These are phyloP conservation scores for Hydra vulgaris DNA, from an alignment of 30 jellyfish, hydroid and myxozoan species.

Conservation along the genomic window DNA sequence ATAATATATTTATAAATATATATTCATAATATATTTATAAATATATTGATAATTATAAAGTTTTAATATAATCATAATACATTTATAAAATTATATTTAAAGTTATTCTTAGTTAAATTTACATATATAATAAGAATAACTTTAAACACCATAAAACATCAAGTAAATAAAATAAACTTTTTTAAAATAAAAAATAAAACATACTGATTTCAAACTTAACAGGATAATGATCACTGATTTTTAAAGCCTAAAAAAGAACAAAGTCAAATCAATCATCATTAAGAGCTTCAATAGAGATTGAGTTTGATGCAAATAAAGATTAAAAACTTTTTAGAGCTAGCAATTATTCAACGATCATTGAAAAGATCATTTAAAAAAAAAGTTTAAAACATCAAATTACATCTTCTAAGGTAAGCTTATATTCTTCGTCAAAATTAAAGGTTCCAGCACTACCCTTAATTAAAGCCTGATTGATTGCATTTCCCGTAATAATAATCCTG, in stretches of 20 bases:
- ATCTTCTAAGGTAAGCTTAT: not conserved
- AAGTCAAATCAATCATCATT: not conserved
- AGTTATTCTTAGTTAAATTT: no score
- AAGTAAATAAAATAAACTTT: no score
- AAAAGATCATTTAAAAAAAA: not conserved
- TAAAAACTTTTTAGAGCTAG: not conserved
- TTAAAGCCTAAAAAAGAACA: conserved; percentile 8
- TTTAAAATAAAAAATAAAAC: not conserved
- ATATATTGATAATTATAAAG: no score
- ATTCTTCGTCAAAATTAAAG: not conserved
- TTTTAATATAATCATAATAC: no score
- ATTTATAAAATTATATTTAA: no score
- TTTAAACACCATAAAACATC: no score
- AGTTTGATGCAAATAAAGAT: not conserved
- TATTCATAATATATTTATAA: no score
- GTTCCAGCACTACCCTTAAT: not conserved
- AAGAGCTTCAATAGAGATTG: not conserved
- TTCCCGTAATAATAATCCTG: not conserved
- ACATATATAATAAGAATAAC: no score
- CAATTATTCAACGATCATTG: not conserved
- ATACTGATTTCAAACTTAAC: conserved; percentile 13
- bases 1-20: no score
- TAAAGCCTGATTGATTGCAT: not conserved
- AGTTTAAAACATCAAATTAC: not conserved
- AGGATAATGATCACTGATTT: conserved; percentile 26